Evolutionary conservation across 2,113 vertebrate species (phyloP).

Genomic region (Hucho hucho): DNA sequence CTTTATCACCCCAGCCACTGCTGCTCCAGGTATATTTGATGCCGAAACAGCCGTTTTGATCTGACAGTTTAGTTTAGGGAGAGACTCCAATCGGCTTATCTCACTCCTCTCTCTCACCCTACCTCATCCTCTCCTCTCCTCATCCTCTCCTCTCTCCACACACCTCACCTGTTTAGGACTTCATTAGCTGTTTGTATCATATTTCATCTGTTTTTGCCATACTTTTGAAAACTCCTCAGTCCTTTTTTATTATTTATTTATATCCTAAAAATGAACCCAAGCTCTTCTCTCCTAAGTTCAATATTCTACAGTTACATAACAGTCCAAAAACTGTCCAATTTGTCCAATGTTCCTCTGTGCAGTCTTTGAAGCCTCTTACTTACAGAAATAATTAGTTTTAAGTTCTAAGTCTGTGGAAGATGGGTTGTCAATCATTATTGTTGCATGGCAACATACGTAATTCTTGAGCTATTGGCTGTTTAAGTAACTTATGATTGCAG

Average conservation of each 20-base stretch:
- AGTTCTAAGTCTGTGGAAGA: background rate
- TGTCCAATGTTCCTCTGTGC: background rate
- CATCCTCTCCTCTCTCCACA: background rate
- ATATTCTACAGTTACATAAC: slow-evolving; percentile 32
- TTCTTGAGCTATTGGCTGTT: background rate
- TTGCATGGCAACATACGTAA: background rate
- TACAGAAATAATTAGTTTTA: background rate
- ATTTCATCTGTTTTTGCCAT: slow-evolving; percentile 47
- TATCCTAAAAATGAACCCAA: slow-evolving; percentile 7
- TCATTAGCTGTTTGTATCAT: slow-evolving; percentile 56
- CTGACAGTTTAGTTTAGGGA: slow-evolving; percentile 50
- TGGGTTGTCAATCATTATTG: slow-evolving; percentile 3
- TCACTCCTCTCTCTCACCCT: slow-evolving; percentile 27
- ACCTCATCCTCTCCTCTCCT: slow-evolving; percentile 2
- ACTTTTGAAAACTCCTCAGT: slow-evolving; percentile 50
- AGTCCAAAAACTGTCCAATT: slow-evolving; percentile 11
- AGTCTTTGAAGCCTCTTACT: slow-evolving; percentile 7
- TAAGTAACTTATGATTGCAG: background rate
- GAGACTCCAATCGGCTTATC: slow-evolving; percentile 56
- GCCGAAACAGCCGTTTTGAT: slow-evolving; percentile 65
- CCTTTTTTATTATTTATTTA: slow-evolving; percentile 47
- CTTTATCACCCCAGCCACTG: slow-evolving; percentile 68
- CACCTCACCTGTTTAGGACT: slow-evolving; percentile 46
- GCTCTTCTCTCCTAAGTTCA: slow-evolving; percentile 15
- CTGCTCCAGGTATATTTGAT: slow-evolving; percentile 73